Percentiles rank a stretch among this genome's conserved stretches.
phyloP scores from a whole-genome alignment of 2,888 invertebrate genomes.

The Epirrhoe alternata region DNA sequence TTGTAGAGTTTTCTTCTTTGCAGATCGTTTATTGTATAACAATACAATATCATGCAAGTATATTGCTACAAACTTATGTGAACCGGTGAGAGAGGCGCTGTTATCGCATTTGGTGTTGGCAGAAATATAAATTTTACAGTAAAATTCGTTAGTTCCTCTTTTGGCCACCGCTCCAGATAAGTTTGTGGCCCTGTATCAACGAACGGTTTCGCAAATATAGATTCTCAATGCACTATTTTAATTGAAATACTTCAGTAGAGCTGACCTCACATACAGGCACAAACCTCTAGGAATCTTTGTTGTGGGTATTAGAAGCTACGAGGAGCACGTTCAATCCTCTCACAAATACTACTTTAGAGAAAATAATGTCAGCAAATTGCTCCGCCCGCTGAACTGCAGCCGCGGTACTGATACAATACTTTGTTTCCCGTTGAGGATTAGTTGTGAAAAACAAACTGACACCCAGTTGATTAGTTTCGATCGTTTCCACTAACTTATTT shows the following conservation, averaged over 20 bases:
- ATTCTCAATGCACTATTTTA: not conserved
- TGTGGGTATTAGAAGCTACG: slow-evolving; percentile 17
- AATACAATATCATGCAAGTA: not conserved
- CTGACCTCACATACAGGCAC: not conserved
- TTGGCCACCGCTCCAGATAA: no score
- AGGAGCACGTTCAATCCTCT: slow-evolving; percentile 13
- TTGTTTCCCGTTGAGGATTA: slow-evolving; percentile 26
- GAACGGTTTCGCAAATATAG: not conserved
- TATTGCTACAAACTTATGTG: no score
- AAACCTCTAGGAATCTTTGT: slow-evolving; percentile 1
- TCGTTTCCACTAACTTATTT: slow-evolving; percentile 12
- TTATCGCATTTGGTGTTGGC: no score
- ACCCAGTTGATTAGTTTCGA: slow-evolving; percentile 22
- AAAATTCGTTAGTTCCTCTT: no score
- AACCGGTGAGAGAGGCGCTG: no score
- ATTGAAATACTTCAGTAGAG: not conserved
- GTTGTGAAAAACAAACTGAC: slow-evolving; percentile 26
- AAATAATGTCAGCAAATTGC: slow-evolving; percentile 30
- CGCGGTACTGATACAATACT: slow-evolving; percentile 13
- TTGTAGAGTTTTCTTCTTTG: no score
- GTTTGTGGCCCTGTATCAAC: no score
- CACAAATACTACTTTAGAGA: slow-evolving; percentile 22
- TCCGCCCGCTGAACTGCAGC: slow-evolving; percentile 18
- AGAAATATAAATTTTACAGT: no score
- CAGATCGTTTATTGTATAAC: no score